phyloP scores from a whole-genome alignment of 2,113 vertebrate species.

The Circaetus cinerascens region DNA sequence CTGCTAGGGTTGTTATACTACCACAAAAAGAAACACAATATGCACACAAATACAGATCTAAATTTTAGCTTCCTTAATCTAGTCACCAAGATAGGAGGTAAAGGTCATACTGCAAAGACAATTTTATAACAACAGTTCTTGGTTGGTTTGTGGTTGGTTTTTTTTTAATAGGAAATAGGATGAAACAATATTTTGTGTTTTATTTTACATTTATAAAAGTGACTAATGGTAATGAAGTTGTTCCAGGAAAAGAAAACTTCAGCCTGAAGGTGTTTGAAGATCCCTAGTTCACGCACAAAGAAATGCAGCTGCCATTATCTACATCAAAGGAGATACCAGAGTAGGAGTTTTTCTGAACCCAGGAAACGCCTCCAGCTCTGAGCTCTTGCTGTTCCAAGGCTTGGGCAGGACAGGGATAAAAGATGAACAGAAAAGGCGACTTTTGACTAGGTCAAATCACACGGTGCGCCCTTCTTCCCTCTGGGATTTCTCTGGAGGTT shows the following conservation, averaged over 20 bases:
- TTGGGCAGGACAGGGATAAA: background rate
- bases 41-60: background rate
- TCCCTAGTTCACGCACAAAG: background rate
- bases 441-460: background rate
- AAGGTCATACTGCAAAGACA: background rate
- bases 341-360: background rate
- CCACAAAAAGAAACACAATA: background rate
- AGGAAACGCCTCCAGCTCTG: background rate
- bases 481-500: background rate
- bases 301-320: background rate
- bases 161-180: background rate
- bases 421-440: background rate
- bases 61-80: constrained; percentile 2
- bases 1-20: background rate
- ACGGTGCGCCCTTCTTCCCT: fast-evolving
- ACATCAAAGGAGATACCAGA: background rate
- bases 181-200: background rate
- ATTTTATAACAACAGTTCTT: background rate
- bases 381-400: background rate
- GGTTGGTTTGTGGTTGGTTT: background rate
- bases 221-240: background rate
- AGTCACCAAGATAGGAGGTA: background rate
- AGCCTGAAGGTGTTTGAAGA: background rate
- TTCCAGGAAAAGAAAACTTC: background rate
- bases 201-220: background rate